Percentiles rank a stretch among this genome's conserved stretches.
These are phyloP conservation scores for Brachyptera putata DNA, from an alignment of 2,888 invertebrate genomes.

Conservation along the genomic window DNA sequence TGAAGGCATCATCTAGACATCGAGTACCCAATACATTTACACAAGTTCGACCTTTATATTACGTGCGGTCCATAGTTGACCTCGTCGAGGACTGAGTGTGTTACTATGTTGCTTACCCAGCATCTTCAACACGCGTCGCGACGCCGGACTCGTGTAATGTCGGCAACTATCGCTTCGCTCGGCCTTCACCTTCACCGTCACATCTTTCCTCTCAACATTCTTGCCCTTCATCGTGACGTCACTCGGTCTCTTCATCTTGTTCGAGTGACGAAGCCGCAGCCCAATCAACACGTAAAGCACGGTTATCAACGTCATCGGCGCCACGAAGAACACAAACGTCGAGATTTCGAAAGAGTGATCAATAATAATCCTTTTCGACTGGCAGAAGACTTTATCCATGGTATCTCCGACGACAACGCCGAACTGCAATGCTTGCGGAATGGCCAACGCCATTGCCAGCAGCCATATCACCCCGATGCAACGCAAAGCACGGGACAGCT, in stretches of 20 bases:
- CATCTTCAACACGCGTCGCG: conserved; percentile 69
- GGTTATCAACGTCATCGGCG: conserved; percentile 58
- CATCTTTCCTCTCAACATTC: background rate
- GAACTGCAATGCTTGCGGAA: conserved; percentile 77
- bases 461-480: conserved; percentile 72
- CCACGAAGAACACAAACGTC: conserved; percentile 58
- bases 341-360: conserved; percentile 55
- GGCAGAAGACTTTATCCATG: conserved; percentile 42
- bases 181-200: background rate
- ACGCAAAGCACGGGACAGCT: conserved; percentile 73
- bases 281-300: conserved; percentile 54
- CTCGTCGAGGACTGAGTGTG: too few species aligned
- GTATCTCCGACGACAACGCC: conserved; percentile 53
- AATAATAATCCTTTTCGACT: conserved; percentile 48
- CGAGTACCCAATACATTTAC: too few species aligned
- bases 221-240: background rate
- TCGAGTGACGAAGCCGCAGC: conserved; percentile 50
- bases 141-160: conserved; percentile 50
- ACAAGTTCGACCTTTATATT: too few species aligned
- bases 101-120: too few species aligned
- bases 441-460: conserved; percentile 65
- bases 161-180: conserved; percentile 13
- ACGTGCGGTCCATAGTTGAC: too few species aligned
- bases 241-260: conserved; percentile 36
- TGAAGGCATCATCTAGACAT: too few species aligned